phyloP scores from a whole-genome alignment of 2,888 invertebrate genomes.

The Amphipyra berbera region DNA sequence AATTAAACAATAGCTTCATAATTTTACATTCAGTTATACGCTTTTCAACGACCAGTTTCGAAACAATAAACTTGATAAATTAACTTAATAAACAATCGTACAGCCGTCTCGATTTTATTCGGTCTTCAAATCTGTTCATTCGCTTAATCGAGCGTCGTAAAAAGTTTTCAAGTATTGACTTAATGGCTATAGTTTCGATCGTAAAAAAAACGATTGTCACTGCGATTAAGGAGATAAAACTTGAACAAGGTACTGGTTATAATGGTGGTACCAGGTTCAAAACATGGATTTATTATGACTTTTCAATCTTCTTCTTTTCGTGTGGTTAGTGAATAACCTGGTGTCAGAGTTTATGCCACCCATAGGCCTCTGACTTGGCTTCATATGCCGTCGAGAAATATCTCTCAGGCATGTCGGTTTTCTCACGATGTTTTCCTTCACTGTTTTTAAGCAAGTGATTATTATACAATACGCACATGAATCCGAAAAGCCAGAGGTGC shows the following conservation, averaged over 20 bases:
- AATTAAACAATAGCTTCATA: too few relatives aligned
- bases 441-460: too few relatives aligned
- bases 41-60: constrained; percentile 26
- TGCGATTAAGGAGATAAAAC: constrained; percentile 37
- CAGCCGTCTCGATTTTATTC: constrained; percentile 64
- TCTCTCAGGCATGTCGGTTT: too few relatives aligned
- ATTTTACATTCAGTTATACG: constrained; percentile 44
- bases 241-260: constrained; percentile 11
- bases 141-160: constrained; percentile 70
- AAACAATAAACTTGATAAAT: constrained; percentile 60
- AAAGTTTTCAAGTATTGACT: constrained; percentile 67
- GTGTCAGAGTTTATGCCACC: too few relatives aligned
- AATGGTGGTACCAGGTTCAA: constrained; percentile 1
- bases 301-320: too few relatives aligned
- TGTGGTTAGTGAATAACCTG: too few relatives aligned
- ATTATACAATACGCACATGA: too few relatives aligned
- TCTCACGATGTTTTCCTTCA: too few relatives aligned
- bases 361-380: too few relatives aligned
- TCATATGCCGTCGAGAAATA: too few relatives aligned
- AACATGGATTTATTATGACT: too few relatives aligned
- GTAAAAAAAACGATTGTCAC: constrained; percentile 58
- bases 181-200: constrained; percentile 62
- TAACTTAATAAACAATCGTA: constrained; percentile 59
- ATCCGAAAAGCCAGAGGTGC: too few relatives aligned
- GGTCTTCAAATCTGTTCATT: constrained; percentile 64